A percentile compares a stretch with the other conserved stretches of the same genome.
Conservation (phyloP, 1,140 invertebrate species). For the Pseudomyrmex concolor region DNA sequence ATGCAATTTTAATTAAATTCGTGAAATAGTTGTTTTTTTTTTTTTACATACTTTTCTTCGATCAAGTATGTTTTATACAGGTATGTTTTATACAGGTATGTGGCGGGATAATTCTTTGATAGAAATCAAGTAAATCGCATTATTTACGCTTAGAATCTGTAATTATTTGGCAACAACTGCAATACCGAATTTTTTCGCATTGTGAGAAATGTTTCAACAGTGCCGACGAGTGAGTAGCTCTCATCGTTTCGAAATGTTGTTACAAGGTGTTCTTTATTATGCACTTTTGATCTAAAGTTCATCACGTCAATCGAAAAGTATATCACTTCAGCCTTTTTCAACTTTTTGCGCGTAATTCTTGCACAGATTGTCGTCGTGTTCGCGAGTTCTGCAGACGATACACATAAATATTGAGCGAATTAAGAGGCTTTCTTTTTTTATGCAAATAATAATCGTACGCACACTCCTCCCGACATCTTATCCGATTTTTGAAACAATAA, state of each 20-base stretch:
- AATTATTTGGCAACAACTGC: conserved; percentile 1
- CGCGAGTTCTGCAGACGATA: conserved; percentile 1
- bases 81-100: too few relatives aligned
- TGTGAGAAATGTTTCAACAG: not conserved
- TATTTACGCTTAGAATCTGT: not conserved
- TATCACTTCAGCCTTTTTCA: not conserved
- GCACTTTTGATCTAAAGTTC: not conserved
- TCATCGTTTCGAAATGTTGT: not conserved
- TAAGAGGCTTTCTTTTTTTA: not conserved
- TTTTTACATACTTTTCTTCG: too few relatives aligned
- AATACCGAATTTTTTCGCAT: not conserved
- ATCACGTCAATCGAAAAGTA: not conserved
- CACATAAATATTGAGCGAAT: not conserved
- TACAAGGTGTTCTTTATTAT: conserved; percentile 7
- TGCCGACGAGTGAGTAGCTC: not conserved
- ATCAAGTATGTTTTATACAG: too few relatives aligned
- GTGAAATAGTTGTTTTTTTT: too few relatives aligned
- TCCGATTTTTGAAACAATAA: not conserved
- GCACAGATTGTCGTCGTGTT: not conserved
- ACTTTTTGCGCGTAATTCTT: not conserved
- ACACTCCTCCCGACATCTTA: not conserved
- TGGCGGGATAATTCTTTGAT: too few relatives aligned
- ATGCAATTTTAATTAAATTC: not conserved
- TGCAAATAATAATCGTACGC: not conserved
- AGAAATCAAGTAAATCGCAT: too few relatives aligned